These are phyloP conservation scores for Xerus inauris DNA, from an alignment of 2,113 vertebrate species.

Conservation along the genomic window DNA sequence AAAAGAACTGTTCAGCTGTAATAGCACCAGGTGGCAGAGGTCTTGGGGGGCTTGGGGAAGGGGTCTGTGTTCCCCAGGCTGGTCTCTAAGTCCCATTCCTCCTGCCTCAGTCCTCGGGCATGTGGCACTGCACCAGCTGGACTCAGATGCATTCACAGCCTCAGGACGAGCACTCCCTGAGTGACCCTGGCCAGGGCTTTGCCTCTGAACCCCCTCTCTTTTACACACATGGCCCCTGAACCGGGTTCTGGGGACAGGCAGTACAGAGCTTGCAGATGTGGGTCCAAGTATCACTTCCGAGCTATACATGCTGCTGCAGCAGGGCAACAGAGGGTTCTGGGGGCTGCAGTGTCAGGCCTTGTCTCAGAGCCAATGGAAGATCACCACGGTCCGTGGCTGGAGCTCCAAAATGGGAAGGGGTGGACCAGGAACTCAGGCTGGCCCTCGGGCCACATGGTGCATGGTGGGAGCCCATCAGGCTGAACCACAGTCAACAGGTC, in stretches of 20 bases:
- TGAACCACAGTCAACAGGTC: background rate
- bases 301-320: background rate
- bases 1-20: no score
- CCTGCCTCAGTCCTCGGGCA: background rate
- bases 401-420: background rate
- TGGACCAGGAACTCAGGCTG: background rate
- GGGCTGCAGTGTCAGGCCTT: accelerated
- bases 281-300: background rate
- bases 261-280: background rate
- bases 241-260: no score
- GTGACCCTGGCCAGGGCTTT: no score
- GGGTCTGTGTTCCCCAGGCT: background rate
- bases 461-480: background rate
- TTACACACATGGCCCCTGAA: no score
- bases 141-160: no score
- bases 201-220: background rate
- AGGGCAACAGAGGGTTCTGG: no score
- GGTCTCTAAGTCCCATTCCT: background rate
- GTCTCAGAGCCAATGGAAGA: background rate
- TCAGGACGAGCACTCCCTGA: no score
- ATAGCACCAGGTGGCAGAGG: no score
- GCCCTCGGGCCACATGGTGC: no score
- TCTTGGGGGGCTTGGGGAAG: background rate
- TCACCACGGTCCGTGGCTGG: background rate
- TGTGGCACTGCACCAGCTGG: no score